Evolutionary conservation across 2,888 invertebrate genomes (phyloP), one percentile per base, ranked within the genome.

Genomic region (Sphaeridia pumilis): DNA sequence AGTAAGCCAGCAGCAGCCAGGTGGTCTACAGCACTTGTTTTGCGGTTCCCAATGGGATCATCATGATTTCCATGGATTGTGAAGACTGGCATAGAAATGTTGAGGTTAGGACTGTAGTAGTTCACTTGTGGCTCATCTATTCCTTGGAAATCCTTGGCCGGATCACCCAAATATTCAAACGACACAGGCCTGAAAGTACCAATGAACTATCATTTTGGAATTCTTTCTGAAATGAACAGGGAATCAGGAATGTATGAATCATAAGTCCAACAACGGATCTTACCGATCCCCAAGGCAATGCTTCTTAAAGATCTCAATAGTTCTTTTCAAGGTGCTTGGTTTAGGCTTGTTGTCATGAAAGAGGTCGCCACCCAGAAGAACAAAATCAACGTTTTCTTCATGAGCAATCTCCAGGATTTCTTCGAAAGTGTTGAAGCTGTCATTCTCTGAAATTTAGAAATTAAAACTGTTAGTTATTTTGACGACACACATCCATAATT

Each of bases 11-110:
- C 78, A 20, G 82, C 80, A 27, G 87, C 82, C 1, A 98, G 72
- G 51, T 93, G 73, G 71, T 98, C 95, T 56, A 98, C 74, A 0
- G 89, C 83, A 66, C 93, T 90, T 17, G 75, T 65, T 49, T 58
- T 60, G 22, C 54, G 55, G 20, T 48, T 31, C 55, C 72, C 74
- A 69, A 73, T 82, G 7, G 89, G 93, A 72, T 98, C 97, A 71
- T 99, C 98, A 69, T 99, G 97, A 72, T 98, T 98, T 52, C 98
- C 98, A 72, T 98, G 95, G 66, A 98, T 94, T 0, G 93, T 89
- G 69, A 93, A 86, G 46, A 98, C 80, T 0, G 98, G 98, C 66
- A 92, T 80, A 0, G 85, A 80, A 44, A 99, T 78, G 69, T 95
- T 97, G 31, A 95, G 72, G 72, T 98, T 92, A 0, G 87, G 86